Evolutionary conservation across 2,113 vertebrate genomes (phyloP), one percentile per base, ranked within the genome.

Genomic region (Forbesichthys papilliferus): DNA sequence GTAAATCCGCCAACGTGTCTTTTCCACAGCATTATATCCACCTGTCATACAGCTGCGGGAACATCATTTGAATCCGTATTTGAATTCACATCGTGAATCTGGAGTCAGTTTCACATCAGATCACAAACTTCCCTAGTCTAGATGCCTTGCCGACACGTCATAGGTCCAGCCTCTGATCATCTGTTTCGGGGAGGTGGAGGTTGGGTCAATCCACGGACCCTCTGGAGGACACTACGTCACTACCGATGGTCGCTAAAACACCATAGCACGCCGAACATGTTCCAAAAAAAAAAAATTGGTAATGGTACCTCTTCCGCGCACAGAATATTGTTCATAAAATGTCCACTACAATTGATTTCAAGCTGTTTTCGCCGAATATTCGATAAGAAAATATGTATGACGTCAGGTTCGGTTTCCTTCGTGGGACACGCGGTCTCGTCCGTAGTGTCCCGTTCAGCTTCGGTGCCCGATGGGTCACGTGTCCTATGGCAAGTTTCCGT

Each of bases 1-100:
- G 82, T 61, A n/a, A 89, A 57, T 9, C 88, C 89, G 13, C 51
- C 34, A 13, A 78, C 0, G 62, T 82, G 75, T 75, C 76, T 74
- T 16, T 74, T 87, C 80, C 88, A 89, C 75, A 82, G 84, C 90
- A 92, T 92, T 61, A 59, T 83, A 82, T 58, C 4, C 61, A n/a
- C 55, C 73, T 33, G 20, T 48, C 52, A 42, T 14, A 0, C 61
- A 3, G 66, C 74, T 3, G 69, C 46, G n/a, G 9, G 55, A 34
- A 74, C 88, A 90, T 88, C 66, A 4, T 57, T 74, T 8, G 42
- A 3, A 4, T 0, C 11, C 4, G 0, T 1, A 9, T 18, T 9
- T 11, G 3, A 14, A 7, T 0, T 46, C 3, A 7, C 0, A 42
- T 11, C 1, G 14, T 1, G 3, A 57, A 42, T 58, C 20, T 52